Conservation (phyloP, 2,888 invertebrate species). For the Macrophya annulata region DNA sequence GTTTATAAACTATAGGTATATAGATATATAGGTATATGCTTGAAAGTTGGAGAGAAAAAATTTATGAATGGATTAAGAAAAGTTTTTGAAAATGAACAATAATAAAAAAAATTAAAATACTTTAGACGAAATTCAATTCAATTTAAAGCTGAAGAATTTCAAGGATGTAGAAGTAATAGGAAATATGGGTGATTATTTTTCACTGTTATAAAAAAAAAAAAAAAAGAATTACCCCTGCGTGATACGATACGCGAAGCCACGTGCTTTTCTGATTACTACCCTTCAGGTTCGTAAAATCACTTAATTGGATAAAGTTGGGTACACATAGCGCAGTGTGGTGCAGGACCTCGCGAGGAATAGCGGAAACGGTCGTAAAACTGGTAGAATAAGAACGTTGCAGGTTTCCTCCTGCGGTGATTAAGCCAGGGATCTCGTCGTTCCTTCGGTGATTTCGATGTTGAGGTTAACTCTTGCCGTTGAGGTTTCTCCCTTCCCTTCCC, state of each 20-base stretch:
- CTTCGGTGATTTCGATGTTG: conserved; percentile 43
- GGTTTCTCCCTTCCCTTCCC: neutral
- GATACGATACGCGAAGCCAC: conserved; percentile 44
- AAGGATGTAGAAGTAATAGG: neutral
- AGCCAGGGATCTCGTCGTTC: conserved; percentile 36
- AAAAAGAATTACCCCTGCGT: neutral
- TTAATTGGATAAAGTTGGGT: conserved; percentile 51
- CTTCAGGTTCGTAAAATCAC: conserved; percentile 52
- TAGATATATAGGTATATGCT: neutral
- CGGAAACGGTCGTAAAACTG: conserved; percentile 46
- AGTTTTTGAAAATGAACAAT: neutral
- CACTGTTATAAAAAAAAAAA: neutral
- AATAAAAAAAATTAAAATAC: neutral
- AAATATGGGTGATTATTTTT: neutral
- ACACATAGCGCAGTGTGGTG: conserved; percentile 17
- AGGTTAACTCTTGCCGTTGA: conserved; percentile 21
- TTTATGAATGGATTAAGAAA: neutral
- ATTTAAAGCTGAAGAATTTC: neutral
- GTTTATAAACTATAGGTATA: neutral
- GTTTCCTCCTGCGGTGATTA: conserved; percentile 44
- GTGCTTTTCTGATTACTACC: conserved; percentile 52
- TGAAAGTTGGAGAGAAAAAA: neutral
- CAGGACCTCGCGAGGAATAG: conserved; percentile 34
- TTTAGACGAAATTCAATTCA: neutral
- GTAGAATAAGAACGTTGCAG: conserved; percentile 48